Conservation (phyloP, 2,113 vertebrate species). For the Sinocyclocheilus anophthalmus region DNA sequence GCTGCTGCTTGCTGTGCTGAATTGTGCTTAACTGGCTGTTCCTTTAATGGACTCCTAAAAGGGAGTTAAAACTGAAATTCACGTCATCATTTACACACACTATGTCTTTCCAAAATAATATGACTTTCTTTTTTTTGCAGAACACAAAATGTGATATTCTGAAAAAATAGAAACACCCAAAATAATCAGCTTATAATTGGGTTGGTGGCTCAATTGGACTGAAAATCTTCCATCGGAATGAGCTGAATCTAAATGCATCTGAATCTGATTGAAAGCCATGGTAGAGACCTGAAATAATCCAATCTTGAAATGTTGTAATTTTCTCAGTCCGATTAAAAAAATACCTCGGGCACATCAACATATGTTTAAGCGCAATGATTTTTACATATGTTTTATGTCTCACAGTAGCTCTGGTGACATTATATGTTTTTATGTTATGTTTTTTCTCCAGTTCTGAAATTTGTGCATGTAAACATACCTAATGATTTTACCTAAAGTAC, state of each 20-base stretch:
- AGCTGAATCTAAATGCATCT: background rate
- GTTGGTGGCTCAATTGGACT: background rate
- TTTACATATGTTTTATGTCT: too few relatives aligned
- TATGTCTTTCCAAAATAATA: background rate
- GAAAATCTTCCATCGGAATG: background rate
- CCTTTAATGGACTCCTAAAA: background rate
- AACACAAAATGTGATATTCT: background rate
- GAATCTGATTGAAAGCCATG: background rate
- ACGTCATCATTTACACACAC: too few relatives aligned
- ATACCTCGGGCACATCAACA: too few relatives aligned
- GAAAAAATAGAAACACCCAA: background rate
- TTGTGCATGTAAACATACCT: background rate
- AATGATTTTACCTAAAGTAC: background rate
- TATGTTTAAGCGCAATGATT: too few relatives aligned
- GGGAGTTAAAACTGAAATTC: too few relatives aligned
- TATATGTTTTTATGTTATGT: too few relatives aligned
- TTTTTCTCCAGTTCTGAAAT: too few relatives aligned
- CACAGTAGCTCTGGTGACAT: too few relatives aligned
- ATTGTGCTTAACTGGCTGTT: background rate
- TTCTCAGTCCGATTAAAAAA: background rate
- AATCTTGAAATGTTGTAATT: background rate
- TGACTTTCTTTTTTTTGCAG: background rate
- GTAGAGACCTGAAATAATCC: background rate
- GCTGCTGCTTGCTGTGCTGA: slow-evolving; percentile 9
- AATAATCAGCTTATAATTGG: background rate